phyloP scores from a whole-genome alignment of 2,888 invertebrate species.

The Xanthostigma xanthostigma region DNA sequence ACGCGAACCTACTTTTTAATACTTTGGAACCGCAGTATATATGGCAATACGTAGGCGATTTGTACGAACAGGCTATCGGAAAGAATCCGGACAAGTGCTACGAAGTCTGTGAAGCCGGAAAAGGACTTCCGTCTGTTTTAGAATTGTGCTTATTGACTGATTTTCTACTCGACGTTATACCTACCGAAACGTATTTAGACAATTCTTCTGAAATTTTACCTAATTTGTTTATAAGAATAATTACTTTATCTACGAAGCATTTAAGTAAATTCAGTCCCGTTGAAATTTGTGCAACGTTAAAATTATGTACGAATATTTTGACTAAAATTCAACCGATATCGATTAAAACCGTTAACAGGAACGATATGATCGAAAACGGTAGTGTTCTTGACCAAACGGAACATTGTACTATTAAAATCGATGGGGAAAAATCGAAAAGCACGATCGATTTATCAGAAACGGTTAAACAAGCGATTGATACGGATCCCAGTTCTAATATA shows the following conservation, averaged over 20 bases:
- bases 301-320: conserved; percentile 56
- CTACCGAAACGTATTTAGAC: conserved; percentile 59
- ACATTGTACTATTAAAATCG: not conserved
- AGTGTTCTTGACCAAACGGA: not conserved
- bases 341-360: conserved; percentile 17
- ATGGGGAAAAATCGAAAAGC: conserved; percentile 6
- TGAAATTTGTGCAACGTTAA: conserved; percentile 49
- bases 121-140: conserved; percentile 43
- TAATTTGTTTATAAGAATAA: conserved; percentile 53
- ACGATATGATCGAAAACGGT: not conserved
- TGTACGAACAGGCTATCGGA: conserved; percentile 36
- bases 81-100: conserved; percentile 15
- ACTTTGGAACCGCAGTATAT: conserved; percentile 74
- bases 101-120: conserved; percentile 37
- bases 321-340: conserved; percentile 57
- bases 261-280: conserved; percentile 36
- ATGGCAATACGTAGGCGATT: conserved; percentile 62
- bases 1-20: conserved; percentile 69
- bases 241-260: conserved; percentile 40
- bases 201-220: conserved; percentile 65
- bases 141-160: conserved; percentile 60
- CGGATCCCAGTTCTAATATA: too few species aligned
- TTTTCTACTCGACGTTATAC: conserved; percentile 60
- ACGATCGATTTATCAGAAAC: not conserved
- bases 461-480: not conserved